Conservation (phyloP, 1,140 invertebrate species). For the Agrilus planipennis region DNA sequence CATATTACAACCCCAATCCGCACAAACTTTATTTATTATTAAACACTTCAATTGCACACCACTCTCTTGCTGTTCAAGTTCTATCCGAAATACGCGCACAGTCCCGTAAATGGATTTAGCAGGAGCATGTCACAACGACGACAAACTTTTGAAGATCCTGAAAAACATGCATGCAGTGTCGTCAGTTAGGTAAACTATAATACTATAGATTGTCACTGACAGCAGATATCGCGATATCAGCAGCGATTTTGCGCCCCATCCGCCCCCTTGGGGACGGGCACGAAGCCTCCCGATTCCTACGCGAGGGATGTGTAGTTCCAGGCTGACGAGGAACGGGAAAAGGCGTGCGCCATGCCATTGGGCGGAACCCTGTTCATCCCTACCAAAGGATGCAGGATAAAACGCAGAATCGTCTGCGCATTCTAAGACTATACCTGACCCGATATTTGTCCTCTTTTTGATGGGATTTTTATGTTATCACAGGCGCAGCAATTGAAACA, state of each 20-base stretch:
- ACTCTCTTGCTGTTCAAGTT: too few relatives aligned
- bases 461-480: too few relatives aligned
- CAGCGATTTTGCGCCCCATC: conserved; percentile 17
- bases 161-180: conserved; percentile 22
- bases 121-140: too few relatives aligned
- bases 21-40: not conserved
- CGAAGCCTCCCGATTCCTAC: conserved; percentile 10
- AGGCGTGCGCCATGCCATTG: conserved; percentile 7
- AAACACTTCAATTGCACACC: not conserved
- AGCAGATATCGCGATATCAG: conserved; percentile 18
- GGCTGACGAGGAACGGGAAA: conserved; percentile 1
- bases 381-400: too few relatives aligned
- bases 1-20: conserved; percentile 18
- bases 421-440: too few relatives aligned
- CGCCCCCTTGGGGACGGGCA: conserved; percentile 13
- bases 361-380: too few relatives aligned
- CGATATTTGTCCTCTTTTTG: too few relatives aligned
- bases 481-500: too few relatives aligned
- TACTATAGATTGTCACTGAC: conserved; percentile 23
- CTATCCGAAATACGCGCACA: too few relatives aligned
- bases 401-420: too few relatives aligned
- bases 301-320: conserved; percentile 7
- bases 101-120: too few relatives aligned
- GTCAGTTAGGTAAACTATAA: conserved; percentile 19
- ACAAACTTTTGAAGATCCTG: too few relatives aligned